phyloP scores from a whole-genome alignment of 2,888 invertebrate genomes.

The Xiphydria camelus region DNA sequence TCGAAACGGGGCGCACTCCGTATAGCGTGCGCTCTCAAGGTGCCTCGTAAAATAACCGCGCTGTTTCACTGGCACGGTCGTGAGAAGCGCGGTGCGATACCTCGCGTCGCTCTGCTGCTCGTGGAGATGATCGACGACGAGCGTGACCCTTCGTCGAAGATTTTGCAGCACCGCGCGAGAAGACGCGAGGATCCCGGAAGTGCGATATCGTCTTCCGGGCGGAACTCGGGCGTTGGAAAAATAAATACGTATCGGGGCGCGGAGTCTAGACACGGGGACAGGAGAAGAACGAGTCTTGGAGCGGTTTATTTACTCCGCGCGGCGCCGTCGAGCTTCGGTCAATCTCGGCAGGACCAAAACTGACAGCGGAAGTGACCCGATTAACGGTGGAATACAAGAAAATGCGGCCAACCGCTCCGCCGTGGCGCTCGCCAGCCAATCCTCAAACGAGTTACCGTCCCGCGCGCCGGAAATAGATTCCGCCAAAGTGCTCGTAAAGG shows the following conservation, averaged over 20 bases:
- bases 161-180: no score
- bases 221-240: no score
- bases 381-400: constrained; percentile 48
- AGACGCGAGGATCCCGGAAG: no score
- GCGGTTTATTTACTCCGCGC: constrained; percentile 22
- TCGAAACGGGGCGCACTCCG: constrained; percentile 35
- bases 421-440: constrained; percentile 45
- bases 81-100: no score
- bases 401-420: constrained; percentile 53
- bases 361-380: constrained; percentile 53
- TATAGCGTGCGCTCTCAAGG: constrained; percentile 39
- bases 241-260: no score
- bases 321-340: constrained; percentile 1
- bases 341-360: constrained; percentile 10
- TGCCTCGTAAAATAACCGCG: constrained; percentile 46
- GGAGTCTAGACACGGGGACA: no score
- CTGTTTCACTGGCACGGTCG: constrained; percentile 49
- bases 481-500: constrained; percentile 41
- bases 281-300: constrained; percentile 18
- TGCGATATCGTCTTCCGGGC: no score
- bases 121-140: no score
- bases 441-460: constrained; percentile 35
- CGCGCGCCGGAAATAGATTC: constrained; percentile 52
- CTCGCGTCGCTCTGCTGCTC: no score
- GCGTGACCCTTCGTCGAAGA: no score